Percentiles rank a stretch among this genome's conserved stretches.
Evolutionary conservation across 2,888 invertebrate genomes (phyloP).

Genomic region (Epiblema foenella): DNA sequence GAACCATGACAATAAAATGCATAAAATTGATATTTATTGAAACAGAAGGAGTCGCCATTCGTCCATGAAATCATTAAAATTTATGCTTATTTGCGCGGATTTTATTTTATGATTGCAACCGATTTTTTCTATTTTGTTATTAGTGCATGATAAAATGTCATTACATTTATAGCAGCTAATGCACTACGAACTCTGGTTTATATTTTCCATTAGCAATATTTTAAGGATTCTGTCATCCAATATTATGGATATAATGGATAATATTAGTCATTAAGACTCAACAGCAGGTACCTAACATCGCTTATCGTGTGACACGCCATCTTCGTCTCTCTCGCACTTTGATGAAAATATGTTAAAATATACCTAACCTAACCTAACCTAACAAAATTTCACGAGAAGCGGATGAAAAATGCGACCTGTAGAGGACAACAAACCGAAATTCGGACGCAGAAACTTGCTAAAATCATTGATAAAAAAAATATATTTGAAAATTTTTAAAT

Average conservation of each 20-base stretch:
- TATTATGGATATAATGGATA: neutral
- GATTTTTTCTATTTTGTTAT: conserved; percentile 22
- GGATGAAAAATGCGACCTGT: no score
- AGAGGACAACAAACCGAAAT: no score
- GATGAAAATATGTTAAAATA: no score
- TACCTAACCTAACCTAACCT: no score
- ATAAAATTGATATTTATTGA: conserved; percentile 17
- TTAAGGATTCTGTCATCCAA: conserved; percentile 13
- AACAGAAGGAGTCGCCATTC: conserved; percentile 11
- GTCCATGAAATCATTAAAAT: no score
- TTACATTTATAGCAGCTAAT: conserved; percentile 18
- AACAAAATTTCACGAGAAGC: no score
- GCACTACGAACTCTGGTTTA: conserved; percentile 10
- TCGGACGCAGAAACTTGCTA: no score
- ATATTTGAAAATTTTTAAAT: no score
- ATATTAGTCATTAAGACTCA: neutral
- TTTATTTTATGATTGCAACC: conserved; percentile 11
- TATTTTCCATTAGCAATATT: conserved; percentile 31
- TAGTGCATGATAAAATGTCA: conserved; percentile 20
- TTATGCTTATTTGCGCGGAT: conserved; percentile 7
- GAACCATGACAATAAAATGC: conserved; percentile 15
- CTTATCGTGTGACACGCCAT: neutral
- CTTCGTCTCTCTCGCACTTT: neutral
- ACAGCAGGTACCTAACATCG: neutral
- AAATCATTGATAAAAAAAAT: no score